Evolutionary conservation across 2,888 invertebrate genomes (phyloP).

Genomic region (Tipula helvola): DNA sequence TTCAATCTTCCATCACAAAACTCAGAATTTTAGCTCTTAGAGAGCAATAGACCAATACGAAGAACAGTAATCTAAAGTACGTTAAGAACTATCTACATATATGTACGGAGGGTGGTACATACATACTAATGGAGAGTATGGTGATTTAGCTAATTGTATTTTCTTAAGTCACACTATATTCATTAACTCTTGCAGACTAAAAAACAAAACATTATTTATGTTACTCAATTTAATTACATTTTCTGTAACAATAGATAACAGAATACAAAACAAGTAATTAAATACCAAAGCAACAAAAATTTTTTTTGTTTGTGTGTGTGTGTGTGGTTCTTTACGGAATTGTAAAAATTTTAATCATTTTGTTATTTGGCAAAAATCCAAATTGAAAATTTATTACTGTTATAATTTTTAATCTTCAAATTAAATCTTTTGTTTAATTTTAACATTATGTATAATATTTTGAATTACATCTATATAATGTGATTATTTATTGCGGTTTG

Average conservation of each 20-base stretch:
- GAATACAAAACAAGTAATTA: background rate
- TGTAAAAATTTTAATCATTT: background rate
- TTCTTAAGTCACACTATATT: background rate
- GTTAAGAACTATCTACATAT: too few relatives aligned
- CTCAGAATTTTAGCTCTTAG: too few relatives aligned
- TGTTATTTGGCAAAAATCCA: background rate
- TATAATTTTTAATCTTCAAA: background rate
- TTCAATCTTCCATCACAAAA: too few relatives aligned
- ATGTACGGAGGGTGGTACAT: too few relatives aligned
- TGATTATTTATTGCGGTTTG: too few relatives aligned
- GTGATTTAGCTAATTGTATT: too few relatives aligned
- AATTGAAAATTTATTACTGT: background rate
- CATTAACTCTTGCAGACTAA: too few relatives aligned
- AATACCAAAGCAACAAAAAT: background rate
- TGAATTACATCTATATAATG: background rate
- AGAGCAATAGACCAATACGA: too few relatives aligned
- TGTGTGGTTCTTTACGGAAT: background rate
- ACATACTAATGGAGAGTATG: too few relatives aligned
- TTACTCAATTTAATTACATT: background rate
- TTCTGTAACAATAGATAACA: background rate
- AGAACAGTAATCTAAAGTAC: too few relatives aligned
- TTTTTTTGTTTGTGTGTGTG: background rate
- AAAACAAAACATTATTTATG: background rate
- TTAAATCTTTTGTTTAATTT: background rate
- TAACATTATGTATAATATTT: too few relatives aligned